phyloP scores from a whole-genome alignment of 1,140 invertebrate genomes.

The Penaeus chinensis region DNA sequence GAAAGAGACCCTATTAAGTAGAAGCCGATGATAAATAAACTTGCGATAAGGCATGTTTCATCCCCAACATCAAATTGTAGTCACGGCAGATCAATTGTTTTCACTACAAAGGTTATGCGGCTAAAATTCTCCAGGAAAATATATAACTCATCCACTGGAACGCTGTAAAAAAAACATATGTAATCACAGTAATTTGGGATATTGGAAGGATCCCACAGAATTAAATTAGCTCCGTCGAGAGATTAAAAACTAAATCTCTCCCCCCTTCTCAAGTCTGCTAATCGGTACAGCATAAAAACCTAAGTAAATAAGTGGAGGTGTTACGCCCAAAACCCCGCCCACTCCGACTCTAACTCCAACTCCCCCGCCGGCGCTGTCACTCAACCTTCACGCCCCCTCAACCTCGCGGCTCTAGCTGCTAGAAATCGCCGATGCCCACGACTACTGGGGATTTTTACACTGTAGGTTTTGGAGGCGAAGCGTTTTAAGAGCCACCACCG shows the following conservation, averaged over 20 bases:
- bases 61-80: no score
- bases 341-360: constrained; percentile 11
- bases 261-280: constrained; percentile 39
- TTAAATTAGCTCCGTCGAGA: constrained; percentile 50
- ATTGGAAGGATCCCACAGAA: constrained; percentile 20
- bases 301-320: constrained; percentile 57
- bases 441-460: not conserved
- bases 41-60: no score
- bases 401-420: constrained; percentile 12
- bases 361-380: constrained; percentile 53
- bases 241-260: constrained; percentile 33
- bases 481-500: no score
- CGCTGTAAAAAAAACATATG: constrained; percentile 10
- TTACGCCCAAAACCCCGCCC: constrained; percentile 44
- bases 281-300: constrained; percentile 55
- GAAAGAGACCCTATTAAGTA: no score
- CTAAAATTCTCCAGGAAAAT: no score
- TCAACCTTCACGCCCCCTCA: constrained; percentile 49
- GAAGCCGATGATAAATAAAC: no score
- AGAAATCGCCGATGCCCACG: not conserved
- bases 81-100: no score
- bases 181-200: constrained; percentile 29
- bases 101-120: no score
- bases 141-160: not conserved
- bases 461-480: not conserved